Evolutionary conservation across 2,797 vertebrate genomes (phyloP), one percentile per base, ranked within the genome.

Genomic region (Aldrovandia affinis): DNA sequence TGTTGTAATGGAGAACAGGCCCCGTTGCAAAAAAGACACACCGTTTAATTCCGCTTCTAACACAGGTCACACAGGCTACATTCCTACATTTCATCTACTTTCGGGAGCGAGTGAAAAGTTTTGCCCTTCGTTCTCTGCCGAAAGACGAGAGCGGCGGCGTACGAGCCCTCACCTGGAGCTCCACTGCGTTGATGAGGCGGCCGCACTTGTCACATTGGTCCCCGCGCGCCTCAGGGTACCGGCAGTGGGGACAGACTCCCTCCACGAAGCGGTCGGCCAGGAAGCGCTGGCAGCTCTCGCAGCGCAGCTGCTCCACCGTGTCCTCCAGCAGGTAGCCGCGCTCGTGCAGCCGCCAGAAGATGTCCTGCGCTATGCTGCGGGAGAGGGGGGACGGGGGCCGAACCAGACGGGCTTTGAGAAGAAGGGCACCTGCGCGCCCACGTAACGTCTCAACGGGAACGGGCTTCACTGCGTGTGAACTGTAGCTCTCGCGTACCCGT

Each of bases 151-250:
- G 80, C n/a, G 78, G 20, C 65, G 0, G 55, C 0, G 22, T 10
- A 44, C 81, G n/a, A 20, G 3, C 47, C 83, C 90, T 89, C 81
- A 99, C 98, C 96, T 96, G 96, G 81, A 99, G 97, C 88, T 99
- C 98, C 86, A 96, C 94, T 0, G 98, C 98, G 3, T 98, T 99
- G 92, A 99, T 99, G 87, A 99, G 97, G 4, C 96, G 96, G 8
- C 98, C 97, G 8, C 98, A 99, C 78, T 97, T 98, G 90, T 99
- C 98, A 70, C 98, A 99, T 88, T 99, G 98, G 93, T 99, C 98
- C 1, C 98, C 98, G 0, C 98, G 97, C 36, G 98, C 98, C 82
- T 99, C 98, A 6, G 95, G 93, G 9, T 97, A 99, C 84, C 80
- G 91, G 88, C 98, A 99, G 91, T 95, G 92, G 63, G 98, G 98